Conservation (phyloP, 2,113 vertebrate species). For the Amblyopsis rosae region DNA sequence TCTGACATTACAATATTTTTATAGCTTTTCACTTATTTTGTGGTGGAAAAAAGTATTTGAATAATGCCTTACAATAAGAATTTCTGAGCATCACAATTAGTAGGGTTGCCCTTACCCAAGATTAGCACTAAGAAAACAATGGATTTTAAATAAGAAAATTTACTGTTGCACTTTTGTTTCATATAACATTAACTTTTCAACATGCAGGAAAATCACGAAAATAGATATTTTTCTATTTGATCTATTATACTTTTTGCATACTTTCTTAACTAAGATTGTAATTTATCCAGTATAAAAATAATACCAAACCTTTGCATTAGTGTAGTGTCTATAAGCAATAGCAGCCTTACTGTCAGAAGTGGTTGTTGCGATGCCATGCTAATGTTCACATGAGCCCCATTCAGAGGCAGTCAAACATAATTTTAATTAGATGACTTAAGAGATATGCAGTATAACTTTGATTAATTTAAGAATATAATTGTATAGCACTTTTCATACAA, state of each 20-base stretch:
- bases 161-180: constrained; percentile 64
- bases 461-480: no score
- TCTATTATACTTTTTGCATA: constrained; percentile 44
- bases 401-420: constrained; percentile 62
- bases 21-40: constrained; percentile 46
- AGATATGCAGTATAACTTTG: background rate
- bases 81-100: constrained; percentile 56
- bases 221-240: constrained; percentile 71
- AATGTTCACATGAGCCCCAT: constrained; percentile 39
- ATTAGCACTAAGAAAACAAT: constrained; percentile 49
- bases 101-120: constrained; percentile 29
- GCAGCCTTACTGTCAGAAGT: constrained; percentile 47
- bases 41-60: constrained; percentile 40
- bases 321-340: constrained; percentile 69
- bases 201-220: constrained; percentile 72
- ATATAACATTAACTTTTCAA: constrained; percentile 56
- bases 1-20: constrained; percentile 67
- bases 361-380: constrained; percentile 37
- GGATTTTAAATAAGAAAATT: constrained; percentile 43
- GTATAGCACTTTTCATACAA: no score
- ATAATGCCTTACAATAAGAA: constrained; percentile 69
- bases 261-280: constrained; percentile 34
- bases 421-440: background rate
- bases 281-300: constrained; percentile 34
- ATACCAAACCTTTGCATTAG: constrained; percentile 60